Evolutionary conservation across 2,797 vertebrate species (phyloP).

Genomic region (Sebastes jordani): DNA sequence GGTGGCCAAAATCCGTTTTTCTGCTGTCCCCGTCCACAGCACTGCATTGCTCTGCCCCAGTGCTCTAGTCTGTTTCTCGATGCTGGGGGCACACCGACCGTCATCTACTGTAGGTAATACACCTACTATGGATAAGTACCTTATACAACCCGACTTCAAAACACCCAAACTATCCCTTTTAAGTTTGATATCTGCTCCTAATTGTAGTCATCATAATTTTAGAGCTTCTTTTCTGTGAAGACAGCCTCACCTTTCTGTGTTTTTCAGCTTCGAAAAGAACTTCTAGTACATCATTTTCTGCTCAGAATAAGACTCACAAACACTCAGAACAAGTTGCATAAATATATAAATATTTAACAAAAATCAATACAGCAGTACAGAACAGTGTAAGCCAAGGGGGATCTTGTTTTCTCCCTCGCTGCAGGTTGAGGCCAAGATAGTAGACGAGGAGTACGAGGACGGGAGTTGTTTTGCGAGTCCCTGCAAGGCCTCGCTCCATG

Average conservation of each 20-base stretch:
- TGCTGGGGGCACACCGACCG: accelerated
- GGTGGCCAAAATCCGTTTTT: too few species aligned
- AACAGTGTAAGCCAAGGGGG: slow-evolving; percentile 41
- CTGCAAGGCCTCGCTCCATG: slow-evolving; percentile 31
- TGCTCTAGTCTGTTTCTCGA: too few species aligned
- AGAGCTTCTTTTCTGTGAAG: neutral
- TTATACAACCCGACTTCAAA: too few species aligned
- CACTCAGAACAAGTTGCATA: slow-evolving; percentile 41
- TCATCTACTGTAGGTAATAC: too few species aligned
- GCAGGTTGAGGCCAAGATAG: slow-evolving; percentile 72
- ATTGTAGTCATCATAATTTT: neutral
- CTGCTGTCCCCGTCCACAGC: too few species aligned
- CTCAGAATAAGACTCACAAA: slow-evolving; percentile 26
- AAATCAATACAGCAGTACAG: slow-evolving; percentile 55
- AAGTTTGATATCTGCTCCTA: neutral
- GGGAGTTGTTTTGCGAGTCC: slow-evolving; percentile 29
- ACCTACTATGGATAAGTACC: too few species aligned
- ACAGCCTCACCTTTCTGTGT: slow-evolving; percentile 4
- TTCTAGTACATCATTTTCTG: neutral
- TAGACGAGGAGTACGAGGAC: slow-evolving; percentile 67
- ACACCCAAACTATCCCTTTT: too few species aligned
- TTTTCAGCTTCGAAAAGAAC: slow-evolving; percentile 24
- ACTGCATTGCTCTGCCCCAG: too few species aligned
- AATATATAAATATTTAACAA: slow-evolving; percentile 53
- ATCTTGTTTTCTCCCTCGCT: slow-evolving; percentile 36